A percentile compares a stretch with the other conserved stretches of the same genome.
These are phyloP conservation scores for Archivesica marissinica DNA, from an alignment of 1,140 invertebrate species.

Conservation along the genomic window DNA sequence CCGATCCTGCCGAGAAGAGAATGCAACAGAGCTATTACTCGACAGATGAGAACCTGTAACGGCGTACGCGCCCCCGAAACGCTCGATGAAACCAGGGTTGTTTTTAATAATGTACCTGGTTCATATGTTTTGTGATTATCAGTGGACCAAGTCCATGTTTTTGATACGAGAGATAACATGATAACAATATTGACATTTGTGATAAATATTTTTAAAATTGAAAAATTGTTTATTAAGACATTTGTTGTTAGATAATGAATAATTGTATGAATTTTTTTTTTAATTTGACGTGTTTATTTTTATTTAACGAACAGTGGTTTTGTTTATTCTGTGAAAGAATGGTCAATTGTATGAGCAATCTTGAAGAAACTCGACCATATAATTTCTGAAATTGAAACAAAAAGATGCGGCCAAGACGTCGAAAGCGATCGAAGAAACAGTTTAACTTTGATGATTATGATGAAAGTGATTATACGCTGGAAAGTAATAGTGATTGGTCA, in stretches of 20 bases:
- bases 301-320: too few relatives aligned
- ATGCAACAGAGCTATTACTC: constrained; percentile 54
- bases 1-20: constrained; percentile 45
- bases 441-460: constrained; percentile 63
- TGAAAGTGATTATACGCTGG: constrained; percentile 58
- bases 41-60: constrained; percentile 44
- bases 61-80: background rate
- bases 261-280: too few relatives aligned
- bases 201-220: background rate
- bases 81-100: constrained; percentile 16
- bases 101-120: constrained; percentile 23
- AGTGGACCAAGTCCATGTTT: constrained; percentile 55
- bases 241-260: too few relatives aligned
- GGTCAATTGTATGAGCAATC: too few relatives aligned
- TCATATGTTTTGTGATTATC: constrained; percentile 43
- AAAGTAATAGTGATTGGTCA: constrained; percentile 48
- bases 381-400: too few relatives aligned
- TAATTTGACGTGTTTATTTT: too few relatives aligned
- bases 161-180: constrained; percentile 2
- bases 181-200: background rate
- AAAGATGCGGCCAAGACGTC: constrained; percentile 50
- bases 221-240: too few relatives aligned
- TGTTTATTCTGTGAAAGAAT: too few relatives aligned
- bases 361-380: too few relatives aligned
- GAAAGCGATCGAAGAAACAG: constrained; percentile 40